A percentile compares a stretch with the other conserved stretches of the same genome.
Evolutionary conservation across 2,888 invertebrate species (phyloP).

Genomic region (Cabera pusaria): DNA sequence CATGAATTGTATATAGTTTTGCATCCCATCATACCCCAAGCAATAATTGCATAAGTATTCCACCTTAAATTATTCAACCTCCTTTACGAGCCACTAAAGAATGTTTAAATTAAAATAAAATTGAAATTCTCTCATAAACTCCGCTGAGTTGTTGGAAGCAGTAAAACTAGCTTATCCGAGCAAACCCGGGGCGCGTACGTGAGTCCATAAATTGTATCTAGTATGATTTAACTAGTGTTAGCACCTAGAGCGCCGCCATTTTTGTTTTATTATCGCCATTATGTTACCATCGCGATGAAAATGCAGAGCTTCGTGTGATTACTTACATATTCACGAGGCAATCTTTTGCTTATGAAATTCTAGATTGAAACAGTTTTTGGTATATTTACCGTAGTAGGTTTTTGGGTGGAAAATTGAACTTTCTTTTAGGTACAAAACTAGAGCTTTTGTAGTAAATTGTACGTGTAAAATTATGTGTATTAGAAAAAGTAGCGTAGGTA

Average conservation of each 20-base stretch:
- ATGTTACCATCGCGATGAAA: conserved; percentile 39
- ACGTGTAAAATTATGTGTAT: too few relatives aligned
- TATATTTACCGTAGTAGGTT: too few relatives aligned
- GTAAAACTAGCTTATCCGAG: conserved; percentile 37
- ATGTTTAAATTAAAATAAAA: conserved; percentile 24
- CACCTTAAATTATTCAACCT: conserved; percentile 10
- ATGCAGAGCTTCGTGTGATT: conserved; percentile 16
- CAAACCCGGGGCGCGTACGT: conserved; percentile 35
- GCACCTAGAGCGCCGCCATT: conserved; percentile 45
- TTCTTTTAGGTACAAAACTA: too few relatives aligned
- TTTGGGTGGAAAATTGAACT: too few relatives aligned
- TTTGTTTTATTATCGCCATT: conserved; percentile 46
- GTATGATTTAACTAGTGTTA: conserved; percentile 54
- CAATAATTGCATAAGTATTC: background rate
- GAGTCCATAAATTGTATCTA: conserved; percentile 46
- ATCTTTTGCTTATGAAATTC: too few relatives aligned
- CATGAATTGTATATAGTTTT: too few relatives aligned
- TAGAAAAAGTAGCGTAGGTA: too few relatives aligned
- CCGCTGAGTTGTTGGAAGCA: conserved; percentile 32
- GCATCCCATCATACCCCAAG: background rate
- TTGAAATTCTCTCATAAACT: conserved; percentile 20
- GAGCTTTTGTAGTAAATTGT: too few relatives aligned
- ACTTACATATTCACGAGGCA: background rate
- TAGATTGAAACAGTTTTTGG: background rate
- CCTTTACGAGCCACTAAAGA: conserved; percentile 14